phyloP scores from a whole-genome alignment of 2,888 invertebrate species.

The Netelia inedita region DNA sequence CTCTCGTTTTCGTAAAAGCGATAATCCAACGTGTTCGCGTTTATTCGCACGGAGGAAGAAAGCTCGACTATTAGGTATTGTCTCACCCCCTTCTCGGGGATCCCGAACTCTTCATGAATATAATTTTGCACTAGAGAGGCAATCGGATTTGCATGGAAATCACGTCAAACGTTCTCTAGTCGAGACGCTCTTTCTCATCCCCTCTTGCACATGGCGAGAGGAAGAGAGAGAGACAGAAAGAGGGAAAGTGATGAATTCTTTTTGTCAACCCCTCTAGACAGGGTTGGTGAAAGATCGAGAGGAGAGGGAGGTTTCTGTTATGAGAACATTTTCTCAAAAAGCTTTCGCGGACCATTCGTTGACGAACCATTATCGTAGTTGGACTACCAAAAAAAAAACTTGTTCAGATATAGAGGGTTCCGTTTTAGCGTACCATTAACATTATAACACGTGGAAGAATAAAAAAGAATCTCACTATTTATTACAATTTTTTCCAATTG shows the following conservation, averaged over 20 bases:
- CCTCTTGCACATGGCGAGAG: neutral
- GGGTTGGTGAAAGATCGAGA: neutral
- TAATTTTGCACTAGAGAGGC: constrained; percentile 62
- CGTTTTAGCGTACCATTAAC: too few relatives aligned
- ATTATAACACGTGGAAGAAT: too few relatives aligned
- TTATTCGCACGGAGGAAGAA: constrained; percentile 2
- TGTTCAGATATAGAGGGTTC: too few relatives aligned
- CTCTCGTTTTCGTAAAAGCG: constrained; percentile 20
- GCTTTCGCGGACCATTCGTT: neutral
- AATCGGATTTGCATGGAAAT: constrained; percentile 72
- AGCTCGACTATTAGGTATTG: neutral
- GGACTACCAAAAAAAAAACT: neutral
- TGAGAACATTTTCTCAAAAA: constrained; percentile 3
- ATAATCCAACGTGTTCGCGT: constrained; percentile 15
- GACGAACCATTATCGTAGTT: neutral
- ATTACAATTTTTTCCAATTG: too few relatives aligned
- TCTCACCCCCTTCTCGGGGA: constrained; percentile 5
- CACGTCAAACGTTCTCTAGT: constrained; percentile 63
- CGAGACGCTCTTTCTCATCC: constrained; percentile 33
- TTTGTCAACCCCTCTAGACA: constrained; percentile 5
- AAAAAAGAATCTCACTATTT: too few relatives aligned
- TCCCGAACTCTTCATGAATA: constrained; percentile 60
- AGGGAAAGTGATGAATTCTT: constrained; percentile 49
- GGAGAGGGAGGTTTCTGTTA: constrained; percentile 6
- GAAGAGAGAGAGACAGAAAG: neutral